Evolutionary conservation across 2,113 vertebrate species (phyloP).

Genomic region (Platysternon megacephalum): DNA sequence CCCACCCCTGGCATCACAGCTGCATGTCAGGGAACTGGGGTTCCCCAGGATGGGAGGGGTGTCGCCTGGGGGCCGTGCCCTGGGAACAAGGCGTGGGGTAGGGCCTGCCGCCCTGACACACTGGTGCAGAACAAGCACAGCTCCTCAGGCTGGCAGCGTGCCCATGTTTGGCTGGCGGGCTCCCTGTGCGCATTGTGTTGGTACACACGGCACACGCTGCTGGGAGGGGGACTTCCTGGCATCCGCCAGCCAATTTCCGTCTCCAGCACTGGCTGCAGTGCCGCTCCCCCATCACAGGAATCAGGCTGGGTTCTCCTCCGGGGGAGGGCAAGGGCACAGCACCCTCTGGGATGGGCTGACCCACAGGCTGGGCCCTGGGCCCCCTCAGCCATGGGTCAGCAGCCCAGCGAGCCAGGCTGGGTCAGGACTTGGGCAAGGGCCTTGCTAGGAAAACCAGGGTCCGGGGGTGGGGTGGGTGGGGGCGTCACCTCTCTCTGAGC

Average conservation of each 20-base stretch:
- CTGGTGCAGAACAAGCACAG: neutral
- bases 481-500: neutral
- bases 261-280: no score
- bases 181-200: neutral
- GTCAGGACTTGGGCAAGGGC: neutral
- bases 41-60: neutral
- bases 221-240: neutral
- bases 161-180: neutral
- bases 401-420: neutral
- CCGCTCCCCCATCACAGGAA: accelerated
- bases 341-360: neutral
- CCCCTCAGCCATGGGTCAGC: neutral
- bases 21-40: neutral
- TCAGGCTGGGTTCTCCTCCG: neutral
- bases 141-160: neutral
- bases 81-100: accelerated
- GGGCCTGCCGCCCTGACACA: neutral
- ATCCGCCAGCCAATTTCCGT: neutral
- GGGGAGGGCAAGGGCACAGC: neutral
- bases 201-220: neutral
- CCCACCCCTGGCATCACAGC: neutral
- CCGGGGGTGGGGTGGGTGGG: no score
- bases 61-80: no score
- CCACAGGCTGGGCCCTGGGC: neutral
- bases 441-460: neutral